Evolutionary conservation across 92 coral and sea anemone species (phyloP), one percentile per base, ranked within the genome.

Genomic region (Actinernus sp.): DNA sequence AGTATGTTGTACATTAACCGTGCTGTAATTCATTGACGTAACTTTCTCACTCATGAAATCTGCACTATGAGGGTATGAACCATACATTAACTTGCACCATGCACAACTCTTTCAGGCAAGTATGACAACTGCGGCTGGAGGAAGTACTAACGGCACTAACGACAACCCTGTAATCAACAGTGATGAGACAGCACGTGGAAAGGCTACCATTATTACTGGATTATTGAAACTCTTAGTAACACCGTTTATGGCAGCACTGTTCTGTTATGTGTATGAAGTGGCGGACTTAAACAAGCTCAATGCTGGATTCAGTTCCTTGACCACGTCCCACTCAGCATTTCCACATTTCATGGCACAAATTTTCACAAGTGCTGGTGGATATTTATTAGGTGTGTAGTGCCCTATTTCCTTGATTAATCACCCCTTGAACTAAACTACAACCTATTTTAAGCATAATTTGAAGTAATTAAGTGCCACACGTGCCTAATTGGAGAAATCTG

Each of bases 181-280:
- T 31, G 39, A 45, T 11, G 74, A 31, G 0, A 71, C 54, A 19
- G 93, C 93, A 5, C 66, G 97, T 22, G 74, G 81, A 18, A 95
- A 91, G 46, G 88, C 99, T 2, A 82, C 99, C 0, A 46, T 89
- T 32, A 87, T 95, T 2, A 65, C 85, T 27, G 82, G 93, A 30
- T 58, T 85, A 11, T 44, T 84, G 33, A 95, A 95, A 36, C 88
- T 95, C 27, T 13, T 87, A 2, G 12, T 84, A n/a, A 95, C 93
- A 31, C 99, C 99, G 8, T 84, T 91, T n/a, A 64, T 88, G 2
- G 86, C 90, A 12, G 88, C 88, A 2, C 39, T 91, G 1, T 77
- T 83, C 49, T 62, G 85, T 34, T 45, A 58, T 45, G 2, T 51
- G 20, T 83, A 47, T 43, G 38, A 44, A 3, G 64, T 73, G 2